Conservation (phyloP, 2,797 vertebrate genomes). For the Orientallactaga sibirica region DNA sequence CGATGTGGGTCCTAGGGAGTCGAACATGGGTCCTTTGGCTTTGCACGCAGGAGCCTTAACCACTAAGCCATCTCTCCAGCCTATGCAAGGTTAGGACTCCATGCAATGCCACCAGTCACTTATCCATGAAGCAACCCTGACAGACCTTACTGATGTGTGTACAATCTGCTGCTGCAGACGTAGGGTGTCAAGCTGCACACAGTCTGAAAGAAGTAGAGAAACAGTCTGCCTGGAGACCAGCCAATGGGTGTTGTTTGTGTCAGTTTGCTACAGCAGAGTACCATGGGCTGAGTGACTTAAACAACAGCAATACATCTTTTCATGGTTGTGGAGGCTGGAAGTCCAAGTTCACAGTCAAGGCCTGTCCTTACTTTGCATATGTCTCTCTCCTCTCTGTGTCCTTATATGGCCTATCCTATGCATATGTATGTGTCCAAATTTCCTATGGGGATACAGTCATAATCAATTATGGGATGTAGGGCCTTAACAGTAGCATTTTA, state of each 20-base stretch:
- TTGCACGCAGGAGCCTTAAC: too few species aligned
- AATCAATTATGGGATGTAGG: not conserved
- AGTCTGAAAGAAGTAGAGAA: not conserved
- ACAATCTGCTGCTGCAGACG: not conserved
- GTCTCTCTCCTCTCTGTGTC: not conserved
- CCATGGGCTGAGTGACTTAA: not conserved
- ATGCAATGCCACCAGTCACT: fast-evolving
- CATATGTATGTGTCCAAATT: not conserved
- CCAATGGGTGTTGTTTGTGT: not conserved
- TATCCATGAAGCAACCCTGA: not conserved
- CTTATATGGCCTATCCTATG: not conserved
- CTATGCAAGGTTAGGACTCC: not conserved
- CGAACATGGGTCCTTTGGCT: too few species aligned
- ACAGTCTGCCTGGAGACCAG: not conserved
- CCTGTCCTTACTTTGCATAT: not conserved
- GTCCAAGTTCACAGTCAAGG: not conserved
- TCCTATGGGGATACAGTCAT: not conserved
- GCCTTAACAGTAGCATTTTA: not conserved
- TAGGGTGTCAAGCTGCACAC: too few species aligned
- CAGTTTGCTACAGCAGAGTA: not conserved
- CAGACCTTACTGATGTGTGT: not conserved
- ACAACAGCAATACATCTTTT: not conserved
- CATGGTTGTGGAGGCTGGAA: not conserved
- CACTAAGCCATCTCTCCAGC: too few species aligned
- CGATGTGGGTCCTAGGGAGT: too few species aligned